Conservation (phyloP, 2,888 invertebrate genomes). For the Noctua fimbriata region DNA sequence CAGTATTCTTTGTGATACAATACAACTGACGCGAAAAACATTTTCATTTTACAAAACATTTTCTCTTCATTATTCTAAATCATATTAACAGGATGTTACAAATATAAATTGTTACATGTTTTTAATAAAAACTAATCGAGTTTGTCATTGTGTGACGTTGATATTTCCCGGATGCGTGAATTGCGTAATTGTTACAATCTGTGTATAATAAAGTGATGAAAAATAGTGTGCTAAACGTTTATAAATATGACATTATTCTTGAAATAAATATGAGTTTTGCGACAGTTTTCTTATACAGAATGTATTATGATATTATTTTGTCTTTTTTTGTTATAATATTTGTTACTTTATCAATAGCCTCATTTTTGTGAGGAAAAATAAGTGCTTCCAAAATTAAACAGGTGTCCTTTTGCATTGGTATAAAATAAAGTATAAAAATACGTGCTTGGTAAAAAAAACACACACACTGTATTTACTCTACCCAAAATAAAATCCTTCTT, state of each 20-base stretch:
- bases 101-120: conserved; percentile 44
- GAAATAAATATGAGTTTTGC: not conserved
- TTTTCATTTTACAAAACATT: conserved; percentile 11
- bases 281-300: not conserved
- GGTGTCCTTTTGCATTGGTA: not conserved
- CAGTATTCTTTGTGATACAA: conserved; percentile 3
- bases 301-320: not conserved
- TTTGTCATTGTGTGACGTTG: conserved; percentile 55
- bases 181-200: conserved; percentile 52
- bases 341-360: not conserved
- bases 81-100: conserved; percentile 55
- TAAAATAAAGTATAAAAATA: not conserved
- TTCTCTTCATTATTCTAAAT: conserved; percentile 43
- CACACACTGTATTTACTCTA: not conserved
- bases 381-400: not conserved
- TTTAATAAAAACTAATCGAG: conserved; percentile 49
- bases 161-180: conserved; percentile 61
- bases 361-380: not conserved
- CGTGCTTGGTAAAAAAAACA: not conserved
- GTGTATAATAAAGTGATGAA: conserved; percentile 48
- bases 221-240: conserved; percentile 31
- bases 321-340: not conserved
- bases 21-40: not conserved
- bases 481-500: not conserved
- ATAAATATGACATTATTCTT: conserved; percentile 39